Evolutionary conservation across 2,113 vertebrate genomes (phyloP).

Genomic region (Meleagris gallopavo): DNA sequence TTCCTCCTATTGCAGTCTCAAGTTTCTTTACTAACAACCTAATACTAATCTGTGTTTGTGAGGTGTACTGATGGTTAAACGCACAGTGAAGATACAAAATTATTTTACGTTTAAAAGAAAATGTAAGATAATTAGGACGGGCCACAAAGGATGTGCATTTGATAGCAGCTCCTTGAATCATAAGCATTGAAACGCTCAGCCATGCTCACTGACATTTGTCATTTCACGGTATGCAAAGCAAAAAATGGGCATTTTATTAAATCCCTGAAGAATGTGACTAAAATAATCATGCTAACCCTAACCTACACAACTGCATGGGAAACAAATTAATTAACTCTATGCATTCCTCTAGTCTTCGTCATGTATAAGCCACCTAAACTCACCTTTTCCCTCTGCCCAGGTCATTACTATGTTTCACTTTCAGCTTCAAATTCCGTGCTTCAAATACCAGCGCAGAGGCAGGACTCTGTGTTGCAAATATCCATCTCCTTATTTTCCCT

Average conservation of each 20-base stretch:
- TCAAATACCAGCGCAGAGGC: background rate
- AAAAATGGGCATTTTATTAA: background rate
- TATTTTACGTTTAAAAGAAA: background rate
- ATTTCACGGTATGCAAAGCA: background rate
- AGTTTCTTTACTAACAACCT: background rate
- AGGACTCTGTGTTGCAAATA: background rate
- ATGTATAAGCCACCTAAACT: background rate
- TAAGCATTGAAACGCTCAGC: background rate
- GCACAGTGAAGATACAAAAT: background rate
- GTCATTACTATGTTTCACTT: background rate
- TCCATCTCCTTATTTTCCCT: background rate
- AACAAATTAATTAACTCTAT: background rate
- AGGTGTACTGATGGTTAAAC: background rate
- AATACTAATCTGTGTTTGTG: background rate
- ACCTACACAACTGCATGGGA: background rate
- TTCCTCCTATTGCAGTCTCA: background rate
- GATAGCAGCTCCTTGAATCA: background rate
- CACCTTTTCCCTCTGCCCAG: background rate
- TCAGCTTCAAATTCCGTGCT: background rate
- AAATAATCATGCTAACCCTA: background rate
- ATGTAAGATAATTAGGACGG: conserved; percentile 16
- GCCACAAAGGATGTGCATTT: conserved; percentile 4
- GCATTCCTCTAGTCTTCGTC: background rate
- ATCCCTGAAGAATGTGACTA: background rate
- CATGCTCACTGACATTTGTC: background rate